Percentiles rank a stretch among this genome's conserved stretches.
Conservation (phyloP, 2,797 vertebrate genomes). For the Lagodon rhomboides region DNA sequence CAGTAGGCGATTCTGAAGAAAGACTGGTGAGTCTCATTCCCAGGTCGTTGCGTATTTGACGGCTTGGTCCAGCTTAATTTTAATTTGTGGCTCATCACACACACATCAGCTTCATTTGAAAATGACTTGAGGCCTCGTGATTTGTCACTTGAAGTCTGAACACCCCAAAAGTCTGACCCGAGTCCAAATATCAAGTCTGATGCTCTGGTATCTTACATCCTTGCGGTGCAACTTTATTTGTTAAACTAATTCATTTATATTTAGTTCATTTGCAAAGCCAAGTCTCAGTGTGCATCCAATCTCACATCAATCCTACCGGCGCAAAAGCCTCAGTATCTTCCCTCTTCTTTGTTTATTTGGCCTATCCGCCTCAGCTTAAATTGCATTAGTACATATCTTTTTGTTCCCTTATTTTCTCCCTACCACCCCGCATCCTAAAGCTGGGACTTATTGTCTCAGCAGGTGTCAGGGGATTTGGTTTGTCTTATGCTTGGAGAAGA, state of each 20-base stretch:
- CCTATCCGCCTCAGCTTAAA: constrained; percentile 8
- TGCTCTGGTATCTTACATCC: neutral
- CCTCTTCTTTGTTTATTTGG: neutral
- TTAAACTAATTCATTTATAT: neutral
- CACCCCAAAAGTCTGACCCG: neutral
- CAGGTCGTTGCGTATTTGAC: too few species aligned
- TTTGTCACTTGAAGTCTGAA: too few species aligned
- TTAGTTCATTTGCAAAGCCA: neutral
- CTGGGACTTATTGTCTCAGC: constrained; percentile 50
- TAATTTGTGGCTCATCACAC: too few species aligned
- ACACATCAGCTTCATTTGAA: too few species aligned
- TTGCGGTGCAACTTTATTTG: too few species aligned
- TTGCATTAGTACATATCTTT: neutral
- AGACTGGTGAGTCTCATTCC: too few species aligned
- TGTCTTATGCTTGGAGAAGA: constrained; percentile 45
- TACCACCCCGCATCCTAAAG: constrained; percentile 25
- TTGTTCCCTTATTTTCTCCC: constrained; percentile 17
- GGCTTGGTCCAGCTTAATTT: too few species aligned
- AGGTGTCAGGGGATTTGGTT: constrained; percentile 61
- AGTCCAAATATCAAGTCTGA: neutral
- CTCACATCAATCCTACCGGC: too few species aligned
- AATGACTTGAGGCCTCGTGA: too few species aligned
- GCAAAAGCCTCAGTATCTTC: neutral
- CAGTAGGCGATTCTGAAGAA: too few species aligned
- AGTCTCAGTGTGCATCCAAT: neutral